These are phyloP conservation scores for Typhlomys cinereus DNA, from an alignment of 2,113 vertebrate genomes.

Conservation along the genomic window DNA sequence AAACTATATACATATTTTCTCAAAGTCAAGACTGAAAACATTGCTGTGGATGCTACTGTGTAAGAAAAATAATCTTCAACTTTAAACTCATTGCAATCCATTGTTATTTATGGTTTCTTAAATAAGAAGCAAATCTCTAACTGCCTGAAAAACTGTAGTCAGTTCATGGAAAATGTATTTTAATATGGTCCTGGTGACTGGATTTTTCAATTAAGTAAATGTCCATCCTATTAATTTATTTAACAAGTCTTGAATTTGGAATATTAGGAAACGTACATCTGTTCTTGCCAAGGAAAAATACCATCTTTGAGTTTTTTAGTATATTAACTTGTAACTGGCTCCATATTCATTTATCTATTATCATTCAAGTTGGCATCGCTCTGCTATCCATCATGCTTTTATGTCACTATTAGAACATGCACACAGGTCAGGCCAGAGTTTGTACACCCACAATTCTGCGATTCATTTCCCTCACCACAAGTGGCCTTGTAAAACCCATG, in stretches of 20 bases:
- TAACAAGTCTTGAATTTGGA: background rate
- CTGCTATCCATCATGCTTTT: background rate
- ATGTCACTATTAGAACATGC: background rate
- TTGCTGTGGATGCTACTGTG: background rate
- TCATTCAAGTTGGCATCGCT: background rate
- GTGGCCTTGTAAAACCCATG: background rate
- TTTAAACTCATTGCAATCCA: background rate
- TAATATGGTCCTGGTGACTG: background rate
- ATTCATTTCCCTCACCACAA: background rate
- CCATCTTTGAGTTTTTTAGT: background rate
- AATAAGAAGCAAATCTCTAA: background rate
- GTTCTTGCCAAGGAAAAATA: background rate
- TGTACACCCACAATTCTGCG: background rate
- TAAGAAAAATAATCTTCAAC: background rate
- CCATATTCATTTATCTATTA: background rate
- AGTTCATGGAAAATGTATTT: background rate
- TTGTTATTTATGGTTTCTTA: slow-evolving; percentile 15
- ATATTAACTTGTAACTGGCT: background rate
- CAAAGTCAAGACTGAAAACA: background rate
- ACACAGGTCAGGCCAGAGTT: background rate
- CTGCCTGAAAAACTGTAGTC: background rate
- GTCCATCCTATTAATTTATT: background rate
- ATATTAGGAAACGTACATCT: background rate
- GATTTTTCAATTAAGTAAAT: background rate
- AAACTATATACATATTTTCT: background rate